These are phyloP conservation scores for Chiloscyllium punctatum DNA, from an alignment of 2,797 vertebrate species.

Conservation along the genomic window DNA sequence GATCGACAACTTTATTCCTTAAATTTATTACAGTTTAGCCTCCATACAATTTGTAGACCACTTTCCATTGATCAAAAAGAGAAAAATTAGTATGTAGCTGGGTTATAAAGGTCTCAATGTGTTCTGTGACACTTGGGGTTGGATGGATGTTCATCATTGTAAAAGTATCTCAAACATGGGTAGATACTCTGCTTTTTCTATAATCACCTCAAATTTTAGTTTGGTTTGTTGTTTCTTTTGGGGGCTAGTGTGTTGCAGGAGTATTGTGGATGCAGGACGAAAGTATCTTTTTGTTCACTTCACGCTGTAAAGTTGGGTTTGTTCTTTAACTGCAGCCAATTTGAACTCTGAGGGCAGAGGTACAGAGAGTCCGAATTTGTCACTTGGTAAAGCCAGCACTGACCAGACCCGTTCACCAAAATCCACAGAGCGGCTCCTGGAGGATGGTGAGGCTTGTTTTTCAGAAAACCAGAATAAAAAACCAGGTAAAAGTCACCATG, in stretches of 20 bases:
- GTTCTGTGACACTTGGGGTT: not conserved
- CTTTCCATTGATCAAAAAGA: not conserved
- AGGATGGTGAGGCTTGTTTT: constrained; percentile 37
- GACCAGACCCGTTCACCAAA: constrained; percentile 33
- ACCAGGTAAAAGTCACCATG: constrained; percentile 39
- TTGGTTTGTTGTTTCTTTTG: not conserved
- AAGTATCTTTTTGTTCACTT: too few species aligned
- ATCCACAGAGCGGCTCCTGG: constrained; percentile 41
- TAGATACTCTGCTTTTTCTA: not conserved
- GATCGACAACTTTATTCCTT: not conserved
- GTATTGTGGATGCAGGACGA: too few species aligned
- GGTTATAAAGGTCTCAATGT: not conserved
- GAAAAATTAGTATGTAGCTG: not conserved
- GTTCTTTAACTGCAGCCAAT: constrained; percentile 43
- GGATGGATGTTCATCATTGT: not conserved
- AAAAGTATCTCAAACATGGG: fast-evolving
- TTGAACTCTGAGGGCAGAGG: not conserved
- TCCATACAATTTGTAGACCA: not conserved
- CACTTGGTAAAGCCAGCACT: constrained; percentile 47
- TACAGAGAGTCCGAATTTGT: constrained; percentile 39
- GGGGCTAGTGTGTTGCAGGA: not conserved
- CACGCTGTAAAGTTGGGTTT: not conserved
- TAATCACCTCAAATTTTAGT: not conserved
- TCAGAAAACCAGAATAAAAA: not conserved
- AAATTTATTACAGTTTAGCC: not conserved